Evolutionary conservation across 2,797 vertebrate genomes (phyloP).

Genomic region (Gastrophryne carolinensis): DNA sequence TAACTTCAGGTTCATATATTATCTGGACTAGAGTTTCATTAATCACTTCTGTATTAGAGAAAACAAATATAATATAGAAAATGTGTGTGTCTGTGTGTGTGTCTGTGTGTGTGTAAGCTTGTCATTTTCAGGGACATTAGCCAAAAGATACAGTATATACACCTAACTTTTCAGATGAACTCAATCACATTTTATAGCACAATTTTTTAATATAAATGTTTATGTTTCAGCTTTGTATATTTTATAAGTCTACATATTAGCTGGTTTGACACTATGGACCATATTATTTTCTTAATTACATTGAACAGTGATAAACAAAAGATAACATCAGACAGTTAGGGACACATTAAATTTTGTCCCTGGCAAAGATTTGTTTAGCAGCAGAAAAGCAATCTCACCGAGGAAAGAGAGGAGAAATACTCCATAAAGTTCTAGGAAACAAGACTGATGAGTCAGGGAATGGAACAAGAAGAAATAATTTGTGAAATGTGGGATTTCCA

Average conservation of each 20-base stretch:
- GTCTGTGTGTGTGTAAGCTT: too few relatives aligned
- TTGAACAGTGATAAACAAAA: conserved; percentile 25
- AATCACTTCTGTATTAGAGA: too few relatives aligned
- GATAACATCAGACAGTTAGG: conserved; percentile 12
- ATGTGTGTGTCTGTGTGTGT: too few relatives aligned
- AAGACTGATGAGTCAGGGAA: conserved; percentile 41
- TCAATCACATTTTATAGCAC: too few relatives aligned
- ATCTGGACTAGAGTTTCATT: too few relatives aligned
- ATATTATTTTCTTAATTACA: conserved; percentile 20
- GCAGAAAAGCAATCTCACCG: conserved; percentile 33
- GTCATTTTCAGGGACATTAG: too few relatives aligned
- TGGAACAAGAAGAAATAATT: conserved; percentile 44
- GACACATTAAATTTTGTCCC: conserved; percentile 25
- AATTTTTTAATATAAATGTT: too few relatives aligned
- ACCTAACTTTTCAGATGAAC: too few relatives aligned
- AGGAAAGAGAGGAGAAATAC: conserved; percentile 30
- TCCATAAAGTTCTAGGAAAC: conserved; percentile 41
- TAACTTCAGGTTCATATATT: too few relatives aligned
- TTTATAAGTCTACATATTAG: background rate
- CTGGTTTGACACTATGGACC: background rate
- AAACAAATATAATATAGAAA: too few relatives aligned
- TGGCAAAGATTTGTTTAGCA: conserved; percentile 17
- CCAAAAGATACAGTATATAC: too few relatives aligned
- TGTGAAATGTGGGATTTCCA: conserved; percentile 34
- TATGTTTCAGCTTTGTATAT: background rate